These are phyloP conservation scores for Vireo griseus DNA, from an alignment of 2,797 vertebrate species.

Conservation along the genomic window DNA sequence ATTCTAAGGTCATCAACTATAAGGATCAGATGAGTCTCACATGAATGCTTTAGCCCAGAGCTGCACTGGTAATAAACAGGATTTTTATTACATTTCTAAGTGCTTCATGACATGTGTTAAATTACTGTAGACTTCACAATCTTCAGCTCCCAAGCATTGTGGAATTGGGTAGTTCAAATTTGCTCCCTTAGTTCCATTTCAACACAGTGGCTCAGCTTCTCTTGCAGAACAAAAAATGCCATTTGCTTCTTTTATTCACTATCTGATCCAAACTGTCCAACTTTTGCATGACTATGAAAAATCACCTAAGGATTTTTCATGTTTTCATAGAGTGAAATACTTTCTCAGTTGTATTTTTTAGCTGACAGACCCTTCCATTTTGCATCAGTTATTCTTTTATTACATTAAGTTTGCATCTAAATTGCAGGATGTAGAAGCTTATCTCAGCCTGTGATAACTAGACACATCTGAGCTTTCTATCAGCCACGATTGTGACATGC, in stretches of 20 bases:
- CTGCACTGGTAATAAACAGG: constrained; percentile 45
- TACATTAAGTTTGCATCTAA: background rate
- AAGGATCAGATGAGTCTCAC: constrained; percentile 41
- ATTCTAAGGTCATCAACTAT: constrained; percentile 43
- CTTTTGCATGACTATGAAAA: background rate
- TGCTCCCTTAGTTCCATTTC: background rate
- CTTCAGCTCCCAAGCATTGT: constrained; percentile 32
- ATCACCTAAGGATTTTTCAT: background rate
- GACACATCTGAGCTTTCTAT: background rate
- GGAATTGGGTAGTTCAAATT: constrained; percentile 8
- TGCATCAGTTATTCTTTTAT: background rate
- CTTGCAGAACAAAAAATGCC: background rate
- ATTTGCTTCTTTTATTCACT: background rate
- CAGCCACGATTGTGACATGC: background rate
- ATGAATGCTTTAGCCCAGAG: constrained; percentile 44
- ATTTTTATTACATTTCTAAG: constrained; percentile 61
- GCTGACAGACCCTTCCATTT: background rate
- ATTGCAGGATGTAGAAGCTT: background rate
- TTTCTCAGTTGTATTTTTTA: background rate
- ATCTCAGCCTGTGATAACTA: background rate
- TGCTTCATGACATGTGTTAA: constrained; percentile 49
- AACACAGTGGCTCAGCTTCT: background rate
- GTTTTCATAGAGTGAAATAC: background rate
- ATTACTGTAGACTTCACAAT: constrained; percentile 46
- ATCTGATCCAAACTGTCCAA: background rate